Conservation (phyloP, 2,797 vertebrate species). For the Chaetophractus vellerosus region DNA sequence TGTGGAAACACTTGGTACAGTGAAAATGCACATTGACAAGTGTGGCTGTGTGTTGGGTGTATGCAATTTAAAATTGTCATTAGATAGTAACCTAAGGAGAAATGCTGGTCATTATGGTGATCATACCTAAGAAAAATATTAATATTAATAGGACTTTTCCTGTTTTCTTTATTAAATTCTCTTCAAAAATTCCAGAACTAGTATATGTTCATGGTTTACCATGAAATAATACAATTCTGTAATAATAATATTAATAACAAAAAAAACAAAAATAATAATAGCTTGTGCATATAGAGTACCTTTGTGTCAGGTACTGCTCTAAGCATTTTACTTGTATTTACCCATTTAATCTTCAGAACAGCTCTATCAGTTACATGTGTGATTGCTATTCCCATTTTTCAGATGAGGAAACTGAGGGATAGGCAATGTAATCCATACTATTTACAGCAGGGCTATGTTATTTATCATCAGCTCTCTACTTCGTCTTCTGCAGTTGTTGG, state of each 20-base stretch:
- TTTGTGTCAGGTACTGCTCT: not conserved
- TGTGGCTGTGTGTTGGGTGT: not conserved
- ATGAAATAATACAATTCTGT: not conserved
- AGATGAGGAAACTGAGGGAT: not conserved
- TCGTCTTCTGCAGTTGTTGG: not conserved
- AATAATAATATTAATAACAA: not conserved
- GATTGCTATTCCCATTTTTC: not conserved
- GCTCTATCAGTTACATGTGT: not conserved
- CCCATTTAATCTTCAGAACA: not conserved
- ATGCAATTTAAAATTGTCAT: slow-evolving; percentile 27
- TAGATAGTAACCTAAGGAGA: not conserved
- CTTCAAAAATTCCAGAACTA: not conserved
- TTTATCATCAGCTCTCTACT: not conserved
- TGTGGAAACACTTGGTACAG: not conserved
- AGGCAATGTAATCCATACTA: not conserved
- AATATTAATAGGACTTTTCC: not conserved
- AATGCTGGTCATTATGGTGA: not conserved
- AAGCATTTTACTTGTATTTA: not conserved
- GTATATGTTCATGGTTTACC: not conserved
- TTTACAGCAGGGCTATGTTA: not conserved
- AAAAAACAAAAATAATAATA: not conserved
- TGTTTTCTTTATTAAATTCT: not conserved
- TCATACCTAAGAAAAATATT: not conserved
- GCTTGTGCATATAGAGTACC: not conserved
- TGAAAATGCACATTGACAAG: not conserved